Base-by-base conservation (phyloP, 1,140 invertebrate genomes). In the Zaprionus gabonicus region DNA sequence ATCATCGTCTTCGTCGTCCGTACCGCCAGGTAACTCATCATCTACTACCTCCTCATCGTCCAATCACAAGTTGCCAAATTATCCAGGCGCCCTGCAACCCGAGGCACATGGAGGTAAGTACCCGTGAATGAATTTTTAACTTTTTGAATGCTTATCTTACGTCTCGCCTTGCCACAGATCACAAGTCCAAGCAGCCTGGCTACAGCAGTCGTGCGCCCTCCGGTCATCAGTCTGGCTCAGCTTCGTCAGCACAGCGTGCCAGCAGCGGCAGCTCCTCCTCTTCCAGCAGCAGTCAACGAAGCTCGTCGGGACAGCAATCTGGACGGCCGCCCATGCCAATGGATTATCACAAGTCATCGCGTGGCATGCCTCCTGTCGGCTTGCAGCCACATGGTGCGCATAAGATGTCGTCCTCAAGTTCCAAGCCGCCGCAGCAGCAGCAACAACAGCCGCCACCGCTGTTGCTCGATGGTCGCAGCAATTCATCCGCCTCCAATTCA, bases 41-140 rank as follows among this genome's bases (percentile, higher is more conserved):
- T 75, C 87, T 53, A 66, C 78, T 51, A 60, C 90, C 51, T 72
- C 91, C 51, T 78, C 91, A 74, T 73, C 84, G 72, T 72, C 82
- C 73, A 78, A 80, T 82, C 91, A 91, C 81, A 86, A 91, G 70
- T 78, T 92, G 82, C 79, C 81, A 69, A 87, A 80, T 31, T 92
- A 90, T 76, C 49, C 85, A 38, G 80, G 80, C 55, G 71, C 73
- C n/a, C 36, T 88, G 70, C 72, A 80, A 36, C 69, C 81, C 46
- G 91, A 92, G 28, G 78, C 70, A 63, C 83, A 85, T 72, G 49
- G 84, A 68, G 91, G 91, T 92, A 69, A 83, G 76, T 87, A 9
- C 2, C n/a, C 4, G 36, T 38, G 4, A 15, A 46, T 38, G 36
- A 38, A 46, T 0, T 46, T 23, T 41, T 12, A 67, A 17, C 15